Evolutionary conservation across 2,888 invertebrate species (phyloP), one percentile per base, ranked within the genome.

Genomic region (Eucera pruinosa): DNA sequence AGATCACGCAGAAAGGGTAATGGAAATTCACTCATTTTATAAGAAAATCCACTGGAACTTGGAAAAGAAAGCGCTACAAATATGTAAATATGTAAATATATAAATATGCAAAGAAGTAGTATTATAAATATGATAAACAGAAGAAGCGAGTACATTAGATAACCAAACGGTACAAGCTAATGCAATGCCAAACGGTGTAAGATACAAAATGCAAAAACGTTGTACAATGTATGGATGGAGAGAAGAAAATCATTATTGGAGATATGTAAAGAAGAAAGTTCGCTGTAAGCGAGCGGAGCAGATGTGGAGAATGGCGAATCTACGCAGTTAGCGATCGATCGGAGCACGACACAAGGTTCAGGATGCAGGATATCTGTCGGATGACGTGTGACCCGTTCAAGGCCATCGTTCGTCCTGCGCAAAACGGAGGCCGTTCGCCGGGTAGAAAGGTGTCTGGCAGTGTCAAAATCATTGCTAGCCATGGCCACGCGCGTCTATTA

Each of bases 401-500:
- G 84, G 80, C 55, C 84, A 45, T 20, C 36, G 15, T 47, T 72
- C 30, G 57, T 80, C 80, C 82, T 79, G 82, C 60, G 70, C 62
- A 55, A 67, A 72, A 72, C 45, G 43, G 39, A 70, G 54, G 39
- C 41, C 41, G 27, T 15, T 27, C 25, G 18, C 15, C n/a, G 43
- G 11, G 48, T 66, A 70, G 78, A 80, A 80, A 69, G 64, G 65
- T 61, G 52, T 61, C 39, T 2, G 52, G 20, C 27, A 25, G 71
- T 69, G 64, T 66, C 43, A 76, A 81, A 83, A 83, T 70, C 68
- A 69, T 76, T 66, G 55, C 71, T 61, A 54, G 70, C 81, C 68
- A 69, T 55, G 64, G 78, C 79, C 79, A 78, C 62, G 74, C 62
- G 74, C 62, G 75, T 80, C 78, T 84, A 82, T 85, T 85, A 81